Evolutionary conservation across 92 coral and sea anemone species (phyloP).

Genomic region (Montipora capitata): DNA sequence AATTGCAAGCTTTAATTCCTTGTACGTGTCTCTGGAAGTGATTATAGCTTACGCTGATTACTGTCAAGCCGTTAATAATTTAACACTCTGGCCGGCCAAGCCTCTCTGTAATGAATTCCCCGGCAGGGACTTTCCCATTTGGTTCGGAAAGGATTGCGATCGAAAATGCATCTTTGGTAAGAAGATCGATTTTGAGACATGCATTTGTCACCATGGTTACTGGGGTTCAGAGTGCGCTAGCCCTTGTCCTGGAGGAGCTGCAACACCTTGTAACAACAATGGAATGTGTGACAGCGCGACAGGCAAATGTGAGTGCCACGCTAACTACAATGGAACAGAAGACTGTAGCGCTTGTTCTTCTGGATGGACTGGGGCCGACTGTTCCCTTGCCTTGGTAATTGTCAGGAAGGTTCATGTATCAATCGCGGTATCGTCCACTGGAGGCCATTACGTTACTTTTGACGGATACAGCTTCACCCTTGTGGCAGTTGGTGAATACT

Average conservation of each 20-base stretch:
- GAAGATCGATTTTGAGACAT: constrained; percentile 57
- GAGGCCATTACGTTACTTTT: constrained; percentile 92
- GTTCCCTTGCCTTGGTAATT: constrained; percentile 84
- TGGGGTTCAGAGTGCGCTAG: constrained; percentile 91
- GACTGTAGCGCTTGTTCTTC: constrained; percentile 85
- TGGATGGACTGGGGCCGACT: constrained; percentile 93
- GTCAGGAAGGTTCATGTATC: constrained; percentile 53
- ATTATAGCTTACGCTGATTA: constrained; percentile 89
- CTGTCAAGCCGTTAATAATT: constrained; percentile 80
- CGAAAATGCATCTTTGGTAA: constrained; percentile 77
- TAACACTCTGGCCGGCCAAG: constrained; percentile 91
- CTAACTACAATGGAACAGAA: constrained; percentile 87
- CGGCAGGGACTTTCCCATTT: constrained; percentile 87
- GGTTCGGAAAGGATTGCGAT: constrained; percentile 90
- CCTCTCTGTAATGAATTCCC: constrained; percentile 90
- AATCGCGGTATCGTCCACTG: constrained; percentile 79
- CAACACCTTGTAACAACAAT: constrained; percentile 89
- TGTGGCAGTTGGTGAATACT: constrained; percentile 86
- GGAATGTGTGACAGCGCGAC: constrained; percentile 81
- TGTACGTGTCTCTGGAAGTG: constrained; percentile 88
- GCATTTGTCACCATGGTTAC: constrained; percentile 91
- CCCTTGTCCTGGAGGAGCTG: constrained; percentile 93
- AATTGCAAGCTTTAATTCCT: constrained; percentile 76
- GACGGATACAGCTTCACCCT: constrained; percentile 93
- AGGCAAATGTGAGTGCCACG: constrained; percentile 83